These are phyloP conservation scores for Dexiosoma caninum DNA, from an alignment of 2,888 invertebrate genomes.

Conservation along the genomic window DNA sequence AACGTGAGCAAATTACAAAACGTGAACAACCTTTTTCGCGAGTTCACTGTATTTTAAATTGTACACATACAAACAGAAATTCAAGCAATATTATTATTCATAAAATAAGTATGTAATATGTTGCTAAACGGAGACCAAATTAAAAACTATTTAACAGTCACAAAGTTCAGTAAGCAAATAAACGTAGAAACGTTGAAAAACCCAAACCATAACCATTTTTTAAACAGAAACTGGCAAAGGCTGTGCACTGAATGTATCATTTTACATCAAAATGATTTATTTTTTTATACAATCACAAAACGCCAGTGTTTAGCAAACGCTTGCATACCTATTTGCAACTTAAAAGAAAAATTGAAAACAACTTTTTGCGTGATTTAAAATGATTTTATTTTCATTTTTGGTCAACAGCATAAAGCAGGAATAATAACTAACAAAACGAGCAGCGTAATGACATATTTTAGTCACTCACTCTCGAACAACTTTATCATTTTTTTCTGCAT, in stretches of 20 bases:
- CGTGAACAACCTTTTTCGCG: too few relatives aligned
- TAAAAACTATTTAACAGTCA: constrained; percentile 21
- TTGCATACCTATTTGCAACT: constrained; percentile 15
- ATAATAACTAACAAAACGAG: background rate
- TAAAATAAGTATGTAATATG: background rate
- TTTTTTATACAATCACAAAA: background rate
- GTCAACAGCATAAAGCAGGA: background rate
- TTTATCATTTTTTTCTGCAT: background rate
- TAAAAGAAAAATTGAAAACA: background rate
- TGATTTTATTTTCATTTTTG: constrained; percentile 21
- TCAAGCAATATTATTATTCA: background rate
- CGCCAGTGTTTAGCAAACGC: constrained; percentile 12
- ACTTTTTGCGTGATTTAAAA: constrained; percentile 16
- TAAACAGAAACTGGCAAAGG: background rate
- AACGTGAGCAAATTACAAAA: too few relatives aligned
- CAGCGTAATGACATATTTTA: constrained; percentile 57
- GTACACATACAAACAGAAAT: background rate
- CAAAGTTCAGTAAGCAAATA: background rate
- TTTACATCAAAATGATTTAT: constrained; percentile 14
- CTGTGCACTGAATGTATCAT: constrained; percentile 1
- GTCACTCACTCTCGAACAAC: constrained; percentile 16
- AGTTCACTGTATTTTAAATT: too few relatives aligned
- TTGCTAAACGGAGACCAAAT: background rate
- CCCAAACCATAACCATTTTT: background rate
- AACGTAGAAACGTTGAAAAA: too few relatives aligned